Base-by-base conservation (phyloP, 2,797 vertebrate genomes). In the Myiothlypis coronata region DNA sequence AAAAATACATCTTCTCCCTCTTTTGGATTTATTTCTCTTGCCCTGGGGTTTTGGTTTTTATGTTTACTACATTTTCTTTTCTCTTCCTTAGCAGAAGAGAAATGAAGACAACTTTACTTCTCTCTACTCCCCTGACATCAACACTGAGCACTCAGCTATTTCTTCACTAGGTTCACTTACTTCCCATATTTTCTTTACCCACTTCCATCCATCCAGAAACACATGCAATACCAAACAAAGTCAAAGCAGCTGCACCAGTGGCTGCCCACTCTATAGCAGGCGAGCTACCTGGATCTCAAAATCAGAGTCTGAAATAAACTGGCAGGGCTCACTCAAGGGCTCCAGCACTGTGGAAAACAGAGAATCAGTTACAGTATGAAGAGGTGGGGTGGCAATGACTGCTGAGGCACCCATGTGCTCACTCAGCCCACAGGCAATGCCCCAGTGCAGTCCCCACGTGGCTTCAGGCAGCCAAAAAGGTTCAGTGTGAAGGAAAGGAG, bases 261-360 rank as follows among this genome's bases (percentile, higher is more conserved):
- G 26, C 50, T 64, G 22, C 37, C 37, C 32, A 22, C 46, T 27
- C 22, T 10, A 16, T 1, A 76, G n/a, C 50, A 75, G 50, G n/a
- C 1, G 5, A 81, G 53, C 22, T 35, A 50, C 27, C 30, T 16
- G 10, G 1, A 65, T 27, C 10, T 49, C 22, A 63, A 88, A 87
- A 69, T 15, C 26, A 10, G 9, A 46, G 44, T 11, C 32, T 35
- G 61, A 79, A 71, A 82, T n/a, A 37, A 60, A 68, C 11, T 9
- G 15, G 20, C 43, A 72, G 78, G 7, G 15, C 24, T 83, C 14
- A 22, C 17, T 34, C 32, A 52, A 68, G 30, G 50, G 53, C n/a
- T 90, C 39, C 61, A 78, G 8, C 0, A 0, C 23, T 6, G 34
- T 20, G 39, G 60, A 59, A 15, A 67, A n/a, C 1, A 4, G 19